A percentile compares a stretch with the other conserved stretches of the same genome.
Evolutionary conservation across 2,888 invertebrate genomes (phyloP).

Genomic region (Lasioglossum pauxillum): DNA sequence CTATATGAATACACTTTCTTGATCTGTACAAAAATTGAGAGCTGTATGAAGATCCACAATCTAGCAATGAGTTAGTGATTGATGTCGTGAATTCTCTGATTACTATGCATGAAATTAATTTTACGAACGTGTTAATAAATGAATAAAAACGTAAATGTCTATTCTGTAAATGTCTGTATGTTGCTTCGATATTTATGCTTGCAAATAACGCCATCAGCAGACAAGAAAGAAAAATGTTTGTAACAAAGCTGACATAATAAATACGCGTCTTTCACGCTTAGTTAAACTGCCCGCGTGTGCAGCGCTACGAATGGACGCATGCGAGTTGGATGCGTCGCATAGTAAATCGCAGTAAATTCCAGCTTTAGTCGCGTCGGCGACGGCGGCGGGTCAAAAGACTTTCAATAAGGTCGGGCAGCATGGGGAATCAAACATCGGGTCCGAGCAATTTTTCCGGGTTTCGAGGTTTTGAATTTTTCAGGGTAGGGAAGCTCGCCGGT

Average conservation of each 20-base stretch:
- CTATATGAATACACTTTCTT: too few species aligned
- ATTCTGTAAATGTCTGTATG: too few species aligned
- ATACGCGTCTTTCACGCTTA: not conserved
- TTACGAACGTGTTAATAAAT: too few species aligned
- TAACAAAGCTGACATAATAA: not conserved
- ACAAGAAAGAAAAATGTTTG: not conserved
- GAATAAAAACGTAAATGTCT: too few species aligned
- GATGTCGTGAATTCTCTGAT: too few species aligned
- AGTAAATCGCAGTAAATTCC: not conserved
- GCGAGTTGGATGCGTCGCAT: not conserved
- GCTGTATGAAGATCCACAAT: too few species aligned
- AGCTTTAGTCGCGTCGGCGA: slow-evolving; percentile 1
- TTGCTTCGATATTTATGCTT: too few species aligned
- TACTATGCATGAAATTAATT: too few species aligned
- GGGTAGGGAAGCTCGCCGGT: not conserved
- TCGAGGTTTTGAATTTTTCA: slow-evolving; percentile 27
- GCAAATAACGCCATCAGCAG: not conserved
- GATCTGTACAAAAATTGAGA: too few species aligned
- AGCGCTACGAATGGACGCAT: not conserved
- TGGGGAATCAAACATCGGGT: slow-evolving; percentile 30
- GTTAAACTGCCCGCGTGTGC: not conserved
- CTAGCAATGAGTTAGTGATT: too few species aligned
- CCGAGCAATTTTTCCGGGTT: slow-evolving; percentile 8
- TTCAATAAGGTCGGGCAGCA: slow-evolving; percentile 19
- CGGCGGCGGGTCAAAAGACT: slow-evolving; percentile 39